These are phyloP conservation scores for Parnassius glacialis DNA, from an alignment of 2,888 invertebrate genomes.

Conservation along the genomic window DNA sequence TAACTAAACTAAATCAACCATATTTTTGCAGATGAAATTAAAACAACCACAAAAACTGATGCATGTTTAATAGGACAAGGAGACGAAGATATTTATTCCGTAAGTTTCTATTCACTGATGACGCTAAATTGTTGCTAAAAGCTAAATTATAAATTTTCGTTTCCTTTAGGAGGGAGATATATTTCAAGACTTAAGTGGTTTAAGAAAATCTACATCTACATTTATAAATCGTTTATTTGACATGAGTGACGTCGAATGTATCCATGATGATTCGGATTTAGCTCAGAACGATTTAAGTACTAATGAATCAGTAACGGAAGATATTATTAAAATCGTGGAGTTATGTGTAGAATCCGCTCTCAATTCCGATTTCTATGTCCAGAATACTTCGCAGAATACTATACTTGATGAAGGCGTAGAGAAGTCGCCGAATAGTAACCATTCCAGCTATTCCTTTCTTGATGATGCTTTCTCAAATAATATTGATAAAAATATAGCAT, in stretches of 20 bases:
- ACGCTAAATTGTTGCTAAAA: neutral
- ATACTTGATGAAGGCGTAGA: conserved; percentile 30
- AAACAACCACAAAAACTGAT: conserved; percentile 27
- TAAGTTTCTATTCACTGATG: conserved; percentile 34
- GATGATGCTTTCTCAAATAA: conserved; percentile 46
- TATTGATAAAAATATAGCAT: conserved; percentile 42
- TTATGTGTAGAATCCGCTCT: conserved; percentile 49
- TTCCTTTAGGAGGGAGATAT: conserved; percentile 40
- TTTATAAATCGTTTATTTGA: conserved; percentile 66
- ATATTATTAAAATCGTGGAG: conserved; percentile 53
- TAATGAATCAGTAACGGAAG: conserved; percentile 41
- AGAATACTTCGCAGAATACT: conserved; percentile 30
- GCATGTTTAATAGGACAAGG: conserved; percentile 59
- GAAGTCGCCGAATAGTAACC: conserved; percentile 25
- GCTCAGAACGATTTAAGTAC: conserved; percentile 36
- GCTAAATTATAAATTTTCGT: conserved; percentile 1
- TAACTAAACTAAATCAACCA: neutral
- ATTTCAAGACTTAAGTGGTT: conserved; percentile 37
- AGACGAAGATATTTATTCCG: conserved; percentile 59
- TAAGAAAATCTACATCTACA: conserved; percentile 58
- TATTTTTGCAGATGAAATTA: conserved; percentile 36
- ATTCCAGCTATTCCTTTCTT: conserved; percentile 55
- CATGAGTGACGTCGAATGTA: conserved; percentile 62
- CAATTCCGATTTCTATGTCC: conserved; percentile 36
- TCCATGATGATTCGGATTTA: conserved; percentile 38